Evolutionary conservation across 2,888 invertebrate genomes (phyloP), one percentile per base, ranked within the genome.

Genomic region (Diarsia rubi): DNA sequence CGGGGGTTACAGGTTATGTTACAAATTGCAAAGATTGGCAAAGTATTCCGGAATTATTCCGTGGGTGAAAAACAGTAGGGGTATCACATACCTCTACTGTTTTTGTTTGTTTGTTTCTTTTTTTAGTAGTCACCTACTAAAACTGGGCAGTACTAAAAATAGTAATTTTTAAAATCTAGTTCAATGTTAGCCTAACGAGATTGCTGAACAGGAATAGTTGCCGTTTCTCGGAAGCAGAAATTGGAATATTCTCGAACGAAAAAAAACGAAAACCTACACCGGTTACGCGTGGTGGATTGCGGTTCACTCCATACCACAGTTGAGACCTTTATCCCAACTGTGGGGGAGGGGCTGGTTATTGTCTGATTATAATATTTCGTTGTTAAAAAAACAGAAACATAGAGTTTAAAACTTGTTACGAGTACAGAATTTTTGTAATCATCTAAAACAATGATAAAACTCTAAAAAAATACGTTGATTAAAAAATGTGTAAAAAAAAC

Each of bases 401-500:
- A 42, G 21, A 12, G 8, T 2, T 12, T 11, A 27, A 27, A 42
- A 27, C 12, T 42, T 49, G 12, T 27, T 27, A 47, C 24, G 27
- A 21, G 2, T 24, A 69, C 2, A 37, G 5, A 9, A 2, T 24
- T 45, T 21, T 71, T 62, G 12, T 0, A 21, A 21, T 21, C 3
- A 21, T 31, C 1, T 37, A 66, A 66, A 37, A 57, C 54, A 57
- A 68, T 68, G 16, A 49, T 21, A 57, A 71, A 47, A 37, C 12
- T 37, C 21, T 1, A 45, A 63, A 14, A 67, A 31, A 42, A 21
- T 45, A 59, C 8, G 21, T 65, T 31, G 54, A 52, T n/a, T 21
- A 1, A 24, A 49, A 45, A 60, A 57, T 45, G 3, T 73, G 21
- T 62, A 44, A 16, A 73, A n/a, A 73, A 78, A 78, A 68, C 60